A percentile compares a stretch with the other conserved stretches of the same genome.
These are phyloP conservation scores for Pardalotus punctatus DNA, from an alignment of 2,113 vertebrate genomes.

Conservation along the genomic window DNA sequence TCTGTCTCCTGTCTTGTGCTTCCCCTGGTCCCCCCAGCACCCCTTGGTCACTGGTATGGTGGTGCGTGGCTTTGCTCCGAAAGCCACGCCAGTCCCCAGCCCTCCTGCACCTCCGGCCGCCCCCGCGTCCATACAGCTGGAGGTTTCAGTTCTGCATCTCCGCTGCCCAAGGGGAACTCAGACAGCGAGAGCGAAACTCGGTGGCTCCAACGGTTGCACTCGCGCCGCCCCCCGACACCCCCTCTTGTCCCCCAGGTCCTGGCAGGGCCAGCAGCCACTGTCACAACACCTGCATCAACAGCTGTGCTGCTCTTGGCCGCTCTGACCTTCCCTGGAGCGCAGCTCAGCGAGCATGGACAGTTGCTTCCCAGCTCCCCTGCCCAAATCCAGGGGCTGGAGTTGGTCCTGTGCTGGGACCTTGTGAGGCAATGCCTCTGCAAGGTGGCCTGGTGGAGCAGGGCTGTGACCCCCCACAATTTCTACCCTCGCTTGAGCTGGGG, in stretches of 20 bases:
- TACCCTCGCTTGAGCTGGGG: background rate
- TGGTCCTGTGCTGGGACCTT: background rate
- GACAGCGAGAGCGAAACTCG: conserved; percentile 65
- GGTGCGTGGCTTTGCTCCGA: background rate
- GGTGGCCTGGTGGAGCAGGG: background rate
- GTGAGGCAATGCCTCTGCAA: background rate
- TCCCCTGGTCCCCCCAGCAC: fast-evolving
- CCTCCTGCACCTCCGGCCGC: background rate
- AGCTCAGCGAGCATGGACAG: fast-evolving
- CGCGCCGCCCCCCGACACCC: background rate
- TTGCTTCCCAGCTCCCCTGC: background rate
- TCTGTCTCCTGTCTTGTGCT: fast-evolving
- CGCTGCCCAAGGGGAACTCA: conserved; percentile 71
- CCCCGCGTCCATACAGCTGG: conserved; percentile 69
- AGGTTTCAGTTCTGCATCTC: conserved; percentile 79
- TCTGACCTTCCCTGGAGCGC: background rate
- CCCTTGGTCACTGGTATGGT: background rate
- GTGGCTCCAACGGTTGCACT: conserved; percentile 60
- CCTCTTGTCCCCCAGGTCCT: background rate
- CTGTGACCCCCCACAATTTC: fast-evolving
- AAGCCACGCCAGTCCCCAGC: background rate
- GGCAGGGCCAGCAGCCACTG: background rate
- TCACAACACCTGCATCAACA: background rate
- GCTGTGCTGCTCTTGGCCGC: background rate
- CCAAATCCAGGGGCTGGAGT: background rate